Evolutionary conservation across 2,888 invertebrate genomes (phyloP), one percentile per base, ranked within the genome.

Genomic region (Thera obeliscata): DNA sequence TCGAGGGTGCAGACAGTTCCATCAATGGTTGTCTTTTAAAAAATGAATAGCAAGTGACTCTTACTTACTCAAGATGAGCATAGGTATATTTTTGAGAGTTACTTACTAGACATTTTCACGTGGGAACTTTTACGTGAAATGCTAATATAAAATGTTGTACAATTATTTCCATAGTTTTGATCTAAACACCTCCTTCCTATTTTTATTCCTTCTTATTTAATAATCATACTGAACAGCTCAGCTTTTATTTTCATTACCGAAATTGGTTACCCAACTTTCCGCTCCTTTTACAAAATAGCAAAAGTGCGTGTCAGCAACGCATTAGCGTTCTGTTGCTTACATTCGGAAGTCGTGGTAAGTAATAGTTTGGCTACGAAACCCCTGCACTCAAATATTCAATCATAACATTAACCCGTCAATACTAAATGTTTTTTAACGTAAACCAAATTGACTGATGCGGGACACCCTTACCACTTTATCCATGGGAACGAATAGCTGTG

Each of bases 401-500:
- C 69, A 69, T 71, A 61, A 62, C 71, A 73, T 69, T 57, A 62
- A 56, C 64, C 69, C 60, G 56, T 63, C 69, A 66, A 60, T 58
- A 62, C 68, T 72, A 71, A 74, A 73, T 71, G 72, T 78, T 73
- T 75, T 77, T 69, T 70, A 69, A 75, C 74, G 75, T 77, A 76
- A 79, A 76, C 76, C 78, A 75, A 77, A 76, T 80, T 77, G 76
- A 78, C 79, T 81, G 79, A 80, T 78, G 80, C 78, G 79, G 79
- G 74, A 77, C 81, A 78, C 83, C 80, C 80, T 75, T 74, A 57
- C 70, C 70, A 76, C 78, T 78, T 78, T 69, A 75, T 75, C 74
- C 78, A 64, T 82, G 81, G 79, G 81, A 84, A 81, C 82, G 80
- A 81, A 84, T 82, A 83, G 85, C 86, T 86, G 86, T 78, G 82